Percentiles rank a stretch among this genome's conserved stretches.
phyloP scores from a whole-genome alignment of 2,797 vertebrate species.

The Myiothlypis chrysogaster region DNA sequence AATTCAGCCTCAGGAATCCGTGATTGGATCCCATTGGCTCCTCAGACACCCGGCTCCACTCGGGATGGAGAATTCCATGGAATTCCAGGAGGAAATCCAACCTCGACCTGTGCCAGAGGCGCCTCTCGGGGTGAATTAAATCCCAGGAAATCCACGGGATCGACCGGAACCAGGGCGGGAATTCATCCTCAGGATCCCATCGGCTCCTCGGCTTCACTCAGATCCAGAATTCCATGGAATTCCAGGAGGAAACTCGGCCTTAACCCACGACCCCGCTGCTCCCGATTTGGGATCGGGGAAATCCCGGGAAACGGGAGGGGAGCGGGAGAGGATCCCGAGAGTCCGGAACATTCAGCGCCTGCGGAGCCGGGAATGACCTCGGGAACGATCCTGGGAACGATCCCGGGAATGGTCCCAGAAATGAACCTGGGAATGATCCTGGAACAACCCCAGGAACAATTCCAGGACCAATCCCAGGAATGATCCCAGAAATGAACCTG shows the following conservation, averaged over 20 bases:
- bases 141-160: background rate
- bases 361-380: rapidly evolving
- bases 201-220: background rate
- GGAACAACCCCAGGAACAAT: too few species aligned
- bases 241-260: background rate
- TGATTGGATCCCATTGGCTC: rapidly evolving
- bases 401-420: too few species aligned
- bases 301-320: background rate
- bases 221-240: background rate
- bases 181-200: too few species aligned
- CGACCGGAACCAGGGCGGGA: rapidly evolving
- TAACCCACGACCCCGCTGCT: background rate
- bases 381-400: background rate
- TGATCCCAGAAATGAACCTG: too few species aligned
- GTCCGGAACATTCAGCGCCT: rapidly evolving
- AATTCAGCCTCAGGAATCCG: background rate
- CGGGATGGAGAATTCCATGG: background rate
- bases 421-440: too few species aligned
- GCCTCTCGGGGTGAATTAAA: background rate
- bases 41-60: too few species aligned
- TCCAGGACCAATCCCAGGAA: too few species aligned
- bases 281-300: background rate
- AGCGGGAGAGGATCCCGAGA: background rate
- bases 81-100: background rate
- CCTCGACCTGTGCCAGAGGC: background rate